phyloP scores from a whole-genome alignment of 2,113 vertebrate genomes.

The Taurulus bubalis region DNA sequence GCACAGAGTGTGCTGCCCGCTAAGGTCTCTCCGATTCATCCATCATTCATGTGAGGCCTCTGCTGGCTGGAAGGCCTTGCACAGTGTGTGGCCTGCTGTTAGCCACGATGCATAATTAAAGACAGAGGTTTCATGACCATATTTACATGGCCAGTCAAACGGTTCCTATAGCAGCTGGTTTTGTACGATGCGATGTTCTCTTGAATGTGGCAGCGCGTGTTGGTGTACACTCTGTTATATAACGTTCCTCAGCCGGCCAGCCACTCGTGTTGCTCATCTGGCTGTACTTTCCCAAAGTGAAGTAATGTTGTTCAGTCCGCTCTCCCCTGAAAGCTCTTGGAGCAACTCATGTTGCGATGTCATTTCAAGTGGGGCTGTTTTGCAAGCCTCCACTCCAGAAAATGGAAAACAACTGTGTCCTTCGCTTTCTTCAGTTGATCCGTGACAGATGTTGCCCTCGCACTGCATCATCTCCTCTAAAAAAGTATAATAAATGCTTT shows the following conservation, averaged over 20 bases:
- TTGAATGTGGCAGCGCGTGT: constrained; percentile 30
- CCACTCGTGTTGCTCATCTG: constrained; percentile 50
- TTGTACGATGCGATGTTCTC: background rate
- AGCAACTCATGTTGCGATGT: constrained; percentile 48
- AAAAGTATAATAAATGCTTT: background rate
- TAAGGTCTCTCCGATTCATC: constrained; percentile 16
- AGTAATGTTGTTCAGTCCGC: constrained; percentile 46
- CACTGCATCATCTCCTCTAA: constrained; percentile 10
- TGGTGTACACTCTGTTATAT: constrained; percentile 26
- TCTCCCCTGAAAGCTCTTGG: constrained; percentile 19
- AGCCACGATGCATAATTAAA: constrained; percentile 62
- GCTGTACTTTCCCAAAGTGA: constrained; percentile 52
- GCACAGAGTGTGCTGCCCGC: background rate
- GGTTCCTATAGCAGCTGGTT: constrained; percentile 11
- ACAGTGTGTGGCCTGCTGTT: constrained; percentile 41
- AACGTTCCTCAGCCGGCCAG: constrained; percentile 37
- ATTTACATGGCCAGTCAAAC: constrained; percentile 46
- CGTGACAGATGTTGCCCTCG: constrained; percentile 50
- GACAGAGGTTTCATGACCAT: constrained; percentile 21
- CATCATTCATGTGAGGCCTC: constrained; percentile 45
- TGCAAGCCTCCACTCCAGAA: constrained; percentile 28
- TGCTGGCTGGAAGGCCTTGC: constrained; percentile 11
- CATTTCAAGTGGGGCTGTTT: constrained; percentile 49
- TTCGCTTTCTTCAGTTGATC: constrained; percentile 32
- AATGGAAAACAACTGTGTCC: constrained; percentile 27